phyloP scores from a whole-genome alignment of 2,113 vertebrate genomes.

The Procavia capensis region DNA sequence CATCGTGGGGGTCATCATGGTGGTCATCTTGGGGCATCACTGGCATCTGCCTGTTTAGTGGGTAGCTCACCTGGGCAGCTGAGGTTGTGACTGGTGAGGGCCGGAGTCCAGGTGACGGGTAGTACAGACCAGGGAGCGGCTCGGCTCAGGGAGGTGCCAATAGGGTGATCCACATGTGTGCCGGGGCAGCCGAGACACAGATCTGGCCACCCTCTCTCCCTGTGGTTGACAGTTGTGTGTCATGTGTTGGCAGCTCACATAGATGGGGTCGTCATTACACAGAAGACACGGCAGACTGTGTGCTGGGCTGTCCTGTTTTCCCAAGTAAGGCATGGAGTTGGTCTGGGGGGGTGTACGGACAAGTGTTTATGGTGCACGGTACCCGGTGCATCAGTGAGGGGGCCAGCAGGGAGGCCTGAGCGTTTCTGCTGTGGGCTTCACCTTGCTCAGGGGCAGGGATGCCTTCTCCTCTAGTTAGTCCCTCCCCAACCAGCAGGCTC shows the following conservation, averaged over 20 bases:
- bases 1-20: too few species aligned
- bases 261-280: background rate
- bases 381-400: rapidly evolving
- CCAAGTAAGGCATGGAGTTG: background rate
- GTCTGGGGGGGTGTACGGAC: background rate
- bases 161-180: background rate
- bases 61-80: background rate
- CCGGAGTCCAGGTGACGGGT: background rate
- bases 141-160: background rate
- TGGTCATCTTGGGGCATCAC: too few species aligned
- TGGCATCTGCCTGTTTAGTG: background rate
- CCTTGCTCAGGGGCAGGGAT: background rate
- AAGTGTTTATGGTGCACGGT: background rate
- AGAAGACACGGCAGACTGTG: background rate
- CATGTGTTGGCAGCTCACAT: background rate
- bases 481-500: background rate
- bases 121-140: background rate
- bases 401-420: background rate
- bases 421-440: background rate
- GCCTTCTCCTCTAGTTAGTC: too few species aligned
- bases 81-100: too few species aligned
- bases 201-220: background rate
- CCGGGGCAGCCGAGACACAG: background rate
- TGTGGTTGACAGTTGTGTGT: background rate
- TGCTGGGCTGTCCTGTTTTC: background rate